Conservation (phyloP, 2,888 invertebrate genomes). For the Molanna angustata region DNA sequence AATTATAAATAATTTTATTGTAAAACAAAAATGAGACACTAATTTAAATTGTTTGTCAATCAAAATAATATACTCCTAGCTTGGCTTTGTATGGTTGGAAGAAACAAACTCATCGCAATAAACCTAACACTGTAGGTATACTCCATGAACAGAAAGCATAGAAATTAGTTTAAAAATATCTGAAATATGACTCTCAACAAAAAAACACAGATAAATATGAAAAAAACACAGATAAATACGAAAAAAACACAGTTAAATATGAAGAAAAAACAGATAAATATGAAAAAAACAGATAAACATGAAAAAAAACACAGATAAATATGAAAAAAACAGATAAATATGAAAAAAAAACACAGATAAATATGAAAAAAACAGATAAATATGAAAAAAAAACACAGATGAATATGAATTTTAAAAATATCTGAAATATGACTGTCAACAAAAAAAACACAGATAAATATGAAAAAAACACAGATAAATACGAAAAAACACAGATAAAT, state of each 20-base stretch:
- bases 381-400: background rate
- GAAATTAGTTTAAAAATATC: too few species aligned
- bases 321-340: conserved; percentile 1
- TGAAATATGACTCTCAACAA: background rate
- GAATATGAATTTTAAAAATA: background rate
- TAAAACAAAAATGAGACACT: too few species aligned
- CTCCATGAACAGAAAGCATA: too few species aligned
- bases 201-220: background rate
- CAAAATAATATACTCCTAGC: too few species aligned
- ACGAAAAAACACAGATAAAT: background rate
- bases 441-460: background rate
- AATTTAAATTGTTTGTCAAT: too few species aligned
- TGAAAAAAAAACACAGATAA: background rate
- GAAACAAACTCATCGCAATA: too few species aligned
- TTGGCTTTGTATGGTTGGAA: too few species aligned
- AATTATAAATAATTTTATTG: too few species aligned
- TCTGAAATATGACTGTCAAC: too few species aligned
- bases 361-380: background rate
- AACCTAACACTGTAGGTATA: too few species aligned
- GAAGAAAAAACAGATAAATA: background rate
- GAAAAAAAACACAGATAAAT: background rate
- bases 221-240: background rate
- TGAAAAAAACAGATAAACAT: background rate
- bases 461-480: background rate
- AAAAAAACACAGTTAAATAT: background rate